These are phyloP conservation scores for Oxycera nigricornis DNA, from an alignment of 2,888 invertebrate genomes.

Conservation along the genomic window DNA sequence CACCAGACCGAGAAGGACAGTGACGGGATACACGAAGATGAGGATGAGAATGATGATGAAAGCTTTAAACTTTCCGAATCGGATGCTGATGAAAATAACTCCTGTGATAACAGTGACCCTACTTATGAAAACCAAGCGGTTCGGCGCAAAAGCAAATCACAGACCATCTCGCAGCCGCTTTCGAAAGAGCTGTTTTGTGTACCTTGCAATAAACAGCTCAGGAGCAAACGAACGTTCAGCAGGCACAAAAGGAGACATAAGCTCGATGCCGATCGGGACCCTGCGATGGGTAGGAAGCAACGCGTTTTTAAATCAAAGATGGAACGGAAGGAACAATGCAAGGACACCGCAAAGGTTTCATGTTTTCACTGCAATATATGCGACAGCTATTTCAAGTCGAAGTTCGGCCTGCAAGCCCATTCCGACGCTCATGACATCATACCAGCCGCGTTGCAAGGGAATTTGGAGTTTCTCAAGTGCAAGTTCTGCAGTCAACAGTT, in stretches of 20 bases:
- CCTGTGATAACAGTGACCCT: not conserved
- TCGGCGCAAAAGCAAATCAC: not conserved
- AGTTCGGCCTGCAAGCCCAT: not conserved
- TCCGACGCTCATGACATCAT: slow-evolving; percentile 9
- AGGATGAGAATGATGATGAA: not conserved
- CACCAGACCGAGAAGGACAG: not conserved
- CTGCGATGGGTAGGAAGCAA: no score
- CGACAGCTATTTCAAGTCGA: not conserved
- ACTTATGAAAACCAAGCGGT: not conserved
- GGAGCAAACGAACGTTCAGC: not conserved
- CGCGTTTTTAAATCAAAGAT: not conserved
- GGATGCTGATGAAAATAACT: not conserved
- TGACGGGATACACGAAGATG: not conserved
- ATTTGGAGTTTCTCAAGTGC: slow-evolving; percentile 50
- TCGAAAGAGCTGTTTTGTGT: not conserved
- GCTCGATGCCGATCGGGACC: not conserved
- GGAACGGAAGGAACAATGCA: not conserved
- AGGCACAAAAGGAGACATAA: not conserved
- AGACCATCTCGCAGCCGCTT: not conserved
- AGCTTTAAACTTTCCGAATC: not conserved
- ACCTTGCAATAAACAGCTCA: not conserved
- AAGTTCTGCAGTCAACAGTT: slow-evolving; percentile 44
- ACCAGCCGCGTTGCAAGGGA: not conserved
- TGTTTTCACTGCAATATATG: slow-evolving; percentile 1
- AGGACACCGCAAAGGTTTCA: not conserved